Percentiles rank a stretch among this genome's conserved stretches.
Conservation (phyloP, 2,888 invertebrate species). For the Dynastes maya region DNA sequence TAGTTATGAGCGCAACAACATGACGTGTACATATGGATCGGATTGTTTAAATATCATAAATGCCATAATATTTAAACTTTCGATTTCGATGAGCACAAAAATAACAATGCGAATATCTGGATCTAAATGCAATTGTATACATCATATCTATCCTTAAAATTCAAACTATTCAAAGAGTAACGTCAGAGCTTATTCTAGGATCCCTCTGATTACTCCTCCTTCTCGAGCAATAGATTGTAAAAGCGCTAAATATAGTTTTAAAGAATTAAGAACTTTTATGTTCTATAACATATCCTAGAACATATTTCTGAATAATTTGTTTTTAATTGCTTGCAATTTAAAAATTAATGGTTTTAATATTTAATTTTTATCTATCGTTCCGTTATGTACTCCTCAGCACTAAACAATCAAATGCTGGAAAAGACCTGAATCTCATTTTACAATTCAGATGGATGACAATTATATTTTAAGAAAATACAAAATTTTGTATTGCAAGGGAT, state of each 20-base stretch:
- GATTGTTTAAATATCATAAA: neutral
- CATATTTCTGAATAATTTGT: too few species aligned
- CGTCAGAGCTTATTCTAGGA: constrained; percentile 17
- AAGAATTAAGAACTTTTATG: neutral
- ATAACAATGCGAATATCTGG: neutral
- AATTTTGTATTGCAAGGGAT: too few species aligned
- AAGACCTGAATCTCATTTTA: too few species aligned
- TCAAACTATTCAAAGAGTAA: constrained; percentile 20
- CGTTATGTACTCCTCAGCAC: neutral
- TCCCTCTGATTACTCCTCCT: neutral
- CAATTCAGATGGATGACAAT: too few species aligned
- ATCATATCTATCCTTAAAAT: constrained; percentile 6
- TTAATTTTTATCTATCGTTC: neutral
- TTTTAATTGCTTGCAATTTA: too few species aligned
- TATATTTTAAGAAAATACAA: too few species aligned
- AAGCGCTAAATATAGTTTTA: neutral
- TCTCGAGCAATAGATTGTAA: constrained; percentile 1
- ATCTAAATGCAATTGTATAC: constrained; percentile 9
- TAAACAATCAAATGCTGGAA: neutral
- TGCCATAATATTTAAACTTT: constrained; percentile 18
- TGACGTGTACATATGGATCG: neutral
- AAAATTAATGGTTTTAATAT: neutral
- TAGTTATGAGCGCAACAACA: neutral
- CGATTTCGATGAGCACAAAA: neutral
- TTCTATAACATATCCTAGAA: too few species aligned